Conservation (phyloP, 1,140 invertebrate species). For the Drosophila gunungcola region DNA sequence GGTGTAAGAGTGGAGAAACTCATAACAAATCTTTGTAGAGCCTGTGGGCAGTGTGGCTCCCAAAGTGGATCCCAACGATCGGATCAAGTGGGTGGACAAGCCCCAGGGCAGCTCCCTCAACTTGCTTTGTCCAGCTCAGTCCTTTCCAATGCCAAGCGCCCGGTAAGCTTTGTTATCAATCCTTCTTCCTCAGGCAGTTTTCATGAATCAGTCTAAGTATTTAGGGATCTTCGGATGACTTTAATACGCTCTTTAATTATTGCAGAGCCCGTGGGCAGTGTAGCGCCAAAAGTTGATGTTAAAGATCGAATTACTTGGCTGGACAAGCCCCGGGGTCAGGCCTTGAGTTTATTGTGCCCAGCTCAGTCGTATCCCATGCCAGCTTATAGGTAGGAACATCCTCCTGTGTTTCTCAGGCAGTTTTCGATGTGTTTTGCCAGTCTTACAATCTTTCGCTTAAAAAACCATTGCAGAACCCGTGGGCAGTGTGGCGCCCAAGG, state of each 20-base stretch:
- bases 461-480: slow-evolving; percentile 87
- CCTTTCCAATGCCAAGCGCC: slow-evolving; percentile 87
- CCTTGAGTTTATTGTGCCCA: slow-evolving; percentile 85
- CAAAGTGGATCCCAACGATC: slow-evolving; percentile 89
- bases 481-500: slow-evolving; percentile 89
- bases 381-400: slow-evolving; percentile 86
- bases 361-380: slow-evolving; percentile 89
- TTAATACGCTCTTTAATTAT: not conserved
- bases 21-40: slow-evolving; percentile 86
- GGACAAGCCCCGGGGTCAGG: slow-evolving; percentile 85
- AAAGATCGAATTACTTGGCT: slow-evolving; percentile 87
- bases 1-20: not conserved
- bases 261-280: slow-evolving; percentile 86
- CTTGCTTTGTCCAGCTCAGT: slow-evolving; percentile 88
- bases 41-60: slow-evolving; percentile 91
- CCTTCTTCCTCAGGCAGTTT: slow-evolving; percentile 44
- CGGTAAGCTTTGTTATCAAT: slow-evolving; percentile 84
- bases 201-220: not conserved
- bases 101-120: slow-evolving; percentile 74
- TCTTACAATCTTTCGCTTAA: not conserved
- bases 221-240: not conserved
- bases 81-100: slow-evolving; percentile 70
- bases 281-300: slow-evolving; percentile 87
- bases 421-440: slow-evolving; percentile 23
- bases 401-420: slow-evolving; percentile 72